Percentiles rank a stretch among this genome's conserved stretches.
Conservation (phyloP, 1,140 invertebrate species). For the Polypedilum vanderplanki region DNA sequence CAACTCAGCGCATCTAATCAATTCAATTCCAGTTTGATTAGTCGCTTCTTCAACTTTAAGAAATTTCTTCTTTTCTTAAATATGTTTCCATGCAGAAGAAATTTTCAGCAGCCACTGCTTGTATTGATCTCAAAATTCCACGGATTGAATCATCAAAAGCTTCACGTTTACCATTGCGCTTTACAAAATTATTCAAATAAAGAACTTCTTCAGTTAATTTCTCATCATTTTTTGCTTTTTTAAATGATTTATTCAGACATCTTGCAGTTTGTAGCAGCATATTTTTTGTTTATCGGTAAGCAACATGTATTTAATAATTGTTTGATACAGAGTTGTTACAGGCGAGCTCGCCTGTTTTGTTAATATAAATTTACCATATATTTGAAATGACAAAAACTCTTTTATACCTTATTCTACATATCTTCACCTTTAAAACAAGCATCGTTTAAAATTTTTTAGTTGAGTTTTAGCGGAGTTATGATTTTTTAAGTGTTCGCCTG, state of each 20-base stretch:
- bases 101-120: slow-evolving; percentile 68
- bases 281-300: too few species aligned
- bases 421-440: too few species aligned
- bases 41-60: slow-evolving; percentile 67
- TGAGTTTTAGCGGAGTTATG: too few species aligned
- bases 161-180: slow-evolving; percentile 43
- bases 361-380: too few species aligned
- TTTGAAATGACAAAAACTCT: too few species aligned
- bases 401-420: too few species aligned
- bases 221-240: slow-evolving; percentile 51
- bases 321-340: too few species aligned
- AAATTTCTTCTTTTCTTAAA: slow-evolving; percentile 53
- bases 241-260: slow-evolving; percentile 67
- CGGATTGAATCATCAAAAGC: slow-evolving; percentile 57
- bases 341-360: too few species aligned
- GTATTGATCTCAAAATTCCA: slow-evolving; percentile 58
- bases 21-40: slow-evolving; percentile 74
- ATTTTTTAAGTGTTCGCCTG: too few species aligned
- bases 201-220: slow-evolving; percentile 56
- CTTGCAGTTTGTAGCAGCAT: slow-evolving; percentile 80
- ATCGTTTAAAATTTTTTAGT: too few species aligned
- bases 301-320: too few species aligned
- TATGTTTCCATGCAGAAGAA: slow-evolving; percentile 56
- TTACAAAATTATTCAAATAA: slow-evolving; percentile 53
- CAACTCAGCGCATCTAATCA: slow-evolving; percentile 68